phyloP scores from a whole-genome alignment of 2,888 invertebrate genomes.

The Chydorus sphaericus region DNA sequence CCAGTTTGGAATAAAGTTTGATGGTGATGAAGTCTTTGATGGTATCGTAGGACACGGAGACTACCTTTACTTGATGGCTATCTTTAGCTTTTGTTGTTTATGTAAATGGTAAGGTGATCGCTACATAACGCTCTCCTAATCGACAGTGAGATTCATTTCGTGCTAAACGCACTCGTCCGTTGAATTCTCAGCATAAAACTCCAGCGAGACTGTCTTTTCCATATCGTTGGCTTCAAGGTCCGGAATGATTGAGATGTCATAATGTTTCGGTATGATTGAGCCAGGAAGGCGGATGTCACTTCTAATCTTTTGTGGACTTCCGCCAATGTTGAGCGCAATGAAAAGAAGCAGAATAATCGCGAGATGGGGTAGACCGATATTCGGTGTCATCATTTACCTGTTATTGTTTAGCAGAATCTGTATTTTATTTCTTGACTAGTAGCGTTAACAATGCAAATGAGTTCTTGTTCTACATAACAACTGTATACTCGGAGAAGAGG shows the following conservation, averaged over 20 bases:
- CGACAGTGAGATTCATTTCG: conserved; percentile 42
- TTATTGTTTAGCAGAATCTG: no score
- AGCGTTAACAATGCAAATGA: no score
- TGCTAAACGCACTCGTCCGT: conserved; percentile 50
- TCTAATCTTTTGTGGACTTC: no score
- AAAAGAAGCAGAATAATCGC: no score
- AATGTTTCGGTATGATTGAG: conserved; percentile 37
- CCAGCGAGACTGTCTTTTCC: conserved; percentile 20
- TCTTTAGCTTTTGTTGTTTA: not conserved
- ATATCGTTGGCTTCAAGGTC: conserved; percentile 30
- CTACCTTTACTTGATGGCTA: not conserved
- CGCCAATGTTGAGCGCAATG: no score
- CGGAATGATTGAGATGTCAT: conserved; percentile 37
- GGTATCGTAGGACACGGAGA: conserved; percentile 30
- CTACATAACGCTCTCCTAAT: conserved; percentile 23
- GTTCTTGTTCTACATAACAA: no score
- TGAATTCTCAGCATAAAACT: conserved; percentile 30
- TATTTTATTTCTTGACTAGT: no score
- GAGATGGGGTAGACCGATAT: no score
- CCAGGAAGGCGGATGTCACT: conserved; percentile 34
- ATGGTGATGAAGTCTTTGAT: conserved; percentile 47
- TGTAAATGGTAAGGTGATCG: not conserved
- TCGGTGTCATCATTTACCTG: no score
- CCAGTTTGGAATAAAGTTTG: conserved; percentile 33
- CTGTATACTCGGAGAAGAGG: no score